Evolutionary conservation across 2,888 invertebrate species (phyloP), one percentile per base, ranked within the genome.

Genomic region (Altica lythri): DNA sequence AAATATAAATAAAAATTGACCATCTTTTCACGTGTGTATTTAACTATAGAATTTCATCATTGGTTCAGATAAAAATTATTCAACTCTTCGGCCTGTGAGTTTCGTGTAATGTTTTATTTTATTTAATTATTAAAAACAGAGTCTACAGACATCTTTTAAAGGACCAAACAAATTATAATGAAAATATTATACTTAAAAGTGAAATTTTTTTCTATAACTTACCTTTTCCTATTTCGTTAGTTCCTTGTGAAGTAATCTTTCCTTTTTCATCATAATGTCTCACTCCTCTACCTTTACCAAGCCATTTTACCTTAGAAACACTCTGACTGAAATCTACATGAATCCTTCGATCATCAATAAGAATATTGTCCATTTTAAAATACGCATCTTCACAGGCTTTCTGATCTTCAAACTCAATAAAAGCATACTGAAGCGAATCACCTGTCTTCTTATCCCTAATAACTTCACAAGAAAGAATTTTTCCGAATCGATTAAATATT

Each of bases 241-340:
- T 67, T 40, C 67, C 55, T 48, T 69, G 62, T 6, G 38, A 61
- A 30, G 60, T 61, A 50, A 61, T 67, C 19, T 68, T 65, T 27
- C 74, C 75, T 59, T 70, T 68, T n/a, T 71, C 71, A 55, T 77
- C 77, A 60, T 79, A 79, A 72, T 84, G 81, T 59, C 83, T 81
- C 0, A 91, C 85, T 3, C 91, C 91, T 70, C 88, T 82, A 0
- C 92, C 94, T 78, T 93, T 94, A 1, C 94, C 94, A 47, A 86
- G 81, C 92, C 93, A 95, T 67, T 88, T 88, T 66, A 93, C 84
- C 77, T 96, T 97, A 1, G 98, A 88, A 0, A 99, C 98, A 42
- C 97, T 97, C 75, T 99, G 99, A 60, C 96, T 97, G 79, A 99
- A 99, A 77, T 99, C 99, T 0, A 99, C 99, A 78, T 99, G 99